Conservation (phyloP, 2,113 vertebrate genomes). For the Perccottus glenii region DNA sequence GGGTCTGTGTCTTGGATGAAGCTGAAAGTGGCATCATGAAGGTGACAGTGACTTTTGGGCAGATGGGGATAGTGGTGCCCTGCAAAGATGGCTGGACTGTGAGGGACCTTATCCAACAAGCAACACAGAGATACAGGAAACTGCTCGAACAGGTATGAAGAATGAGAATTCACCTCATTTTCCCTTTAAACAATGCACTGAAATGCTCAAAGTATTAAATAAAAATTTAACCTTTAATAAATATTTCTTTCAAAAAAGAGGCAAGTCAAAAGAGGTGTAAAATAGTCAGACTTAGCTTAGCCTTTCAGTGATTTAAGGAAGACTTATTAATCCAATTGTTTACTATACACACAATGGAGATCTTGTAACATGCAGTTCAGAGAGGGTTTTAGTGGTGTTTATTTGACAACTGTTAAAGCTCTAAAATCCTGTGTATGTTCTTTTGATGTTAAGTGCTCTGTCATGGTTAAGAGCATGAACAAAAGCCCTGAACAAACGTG, state of each 20-base stretch:
- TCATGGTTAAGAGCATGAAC: conserved; percentile 18
- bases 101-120: conserved; percentile 89
- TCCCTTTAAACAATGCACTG: no score
- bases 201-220: no score
- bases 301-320: no score
- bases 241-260: no score
- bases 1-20: conserved; percentile 48
- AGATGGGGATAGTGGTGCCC: conserved; percentile 91
- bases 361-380: background rate
- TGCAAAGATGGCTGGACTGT: conserved; percentile 93
- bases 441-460: background rate
- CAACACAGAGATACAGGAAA: conserved; percentile 91
- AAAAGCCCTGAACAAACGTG: conserved; percentile 28
- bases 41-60: conserved; percentile 93
- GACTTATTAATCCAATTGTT: no score
- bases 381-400: background rate
- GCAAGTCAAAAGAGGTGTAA: no score
- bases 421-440: conserved; percentile 4
- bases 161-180: no score
- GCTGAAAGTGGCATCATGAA: conserved; percentile 80
- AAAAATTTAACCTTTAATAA: no score
- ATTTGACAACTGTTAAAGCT: background rate
- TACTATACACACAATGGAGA: no score
- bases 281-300: no score
- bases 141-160: conserved; percentile 86